Evolutionary conservation across 2,113 vertebrate genomes (phyloP).

Genomic region (Pomatorhinus ruficollis): DNA sequence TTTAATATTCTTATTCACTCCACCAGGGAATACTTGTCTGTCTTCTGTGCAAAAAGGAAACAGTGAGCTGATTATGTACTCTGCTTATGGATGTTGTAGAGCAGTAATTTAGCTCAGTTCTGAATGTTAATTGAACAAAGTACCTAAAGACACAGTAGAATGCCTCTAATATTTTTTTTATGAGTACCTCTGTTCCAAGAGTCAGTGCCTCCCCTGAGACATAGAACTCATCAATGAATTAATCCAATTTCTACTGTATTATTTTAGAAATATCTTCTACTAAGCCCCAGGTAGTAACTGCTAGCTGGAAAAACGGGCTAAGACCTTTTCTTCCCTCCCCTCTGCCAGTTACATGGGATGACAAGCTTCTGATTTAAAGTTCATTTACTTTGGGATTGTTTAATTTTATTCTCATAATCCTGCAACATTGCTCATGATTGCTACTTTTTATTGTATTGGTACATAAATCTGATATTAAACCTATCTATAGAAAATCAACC

Average conservation of each 20-base stretch:
- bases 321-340: neutral
- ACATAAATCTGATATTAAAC: neutral
- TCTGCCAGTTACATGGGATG: neutral
- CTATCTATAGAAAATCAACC: neutral
- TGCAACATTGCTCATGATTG: neutral
- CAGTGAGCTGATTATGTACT: neutral
- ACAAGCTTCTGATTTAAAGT: neutral
- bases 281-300: neutral
- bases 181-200: neutral
- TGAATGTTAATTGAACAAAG: slow-evolving; percentile 24
- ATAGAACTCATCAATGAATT: neutral
- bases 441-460: neutral
- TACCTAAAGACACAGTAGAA: neutral
- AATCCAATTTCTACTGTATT: neutral
- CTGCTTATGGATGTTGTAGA: neutral
- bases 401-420: neutral
- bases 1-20: neutral
- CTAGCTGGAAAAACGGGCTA: neutral
- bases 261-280: neutral
- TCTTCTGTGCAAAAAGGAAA: neutral
- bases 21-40: neutral
- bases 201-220: neutral
- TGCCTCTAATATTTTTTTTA: neutral
- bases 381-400: neutral
- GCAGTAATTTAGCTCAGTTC: neutral